Evolutionary conservation across 2,113 vertebrate species (phyloP).

Genomic region (Hemibagrus wyckioides): DNA sequence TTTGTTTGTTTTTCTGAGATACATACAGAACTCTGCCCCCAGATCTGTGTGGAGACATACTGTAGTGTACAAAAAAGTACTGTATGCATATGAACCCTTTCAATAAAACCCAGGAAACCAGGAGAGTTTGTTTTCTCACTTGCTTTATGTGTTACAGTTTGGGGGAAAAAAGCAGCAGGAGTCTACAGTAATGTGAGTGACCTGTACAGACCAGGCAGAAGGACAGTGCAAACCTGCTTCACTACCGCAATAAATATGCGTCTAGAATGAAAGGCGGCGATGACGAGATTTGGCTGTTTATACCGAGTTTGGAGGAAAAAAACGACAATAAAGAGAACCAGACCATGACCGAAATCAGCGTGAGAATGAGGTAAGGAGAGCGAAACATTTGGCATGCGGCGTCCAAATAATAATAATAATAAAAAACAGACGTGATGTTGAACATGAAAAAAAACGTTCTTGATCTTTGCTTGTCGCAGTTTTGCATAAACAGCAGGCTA

Average conservation of each 20-base stretch:
- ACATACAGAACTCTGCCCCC: too few relatives aligned
- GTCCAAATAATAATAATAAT: constrained; percentile 15
- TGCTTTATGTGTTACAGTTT: constrained; percentile 20
- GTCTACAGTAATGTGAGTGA: constrained; percentile 38
- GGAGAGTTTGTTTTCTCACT: constrained; percentile 14
- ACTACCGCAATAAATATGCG: constrained; percentile 50
- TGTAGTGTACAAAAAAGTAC: neutral
- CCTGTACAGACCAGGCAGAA: constrained; percentile 19
- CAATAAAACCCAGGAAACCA: constrained; percentile 6
- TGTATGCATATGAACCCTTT: too few relatives aligned
- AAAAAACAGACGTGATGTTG: constrained; percentile 48
- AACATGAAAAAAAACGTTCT: constrained; percentile 52
- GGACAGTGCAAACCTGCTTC: constrained; percentile 25
- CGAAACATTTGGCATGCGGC: constrained; percentile 85
- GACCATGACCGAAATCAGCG: neutral
- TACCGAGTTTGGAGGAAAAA: neutral
- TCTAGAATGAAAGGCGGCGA: constrained; percentile 29
- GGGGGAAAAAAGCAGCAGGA: constrained; percentile 46
- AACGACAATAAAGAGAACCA: neutral
- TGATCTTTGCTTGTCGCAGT: constrained; percentile 67
- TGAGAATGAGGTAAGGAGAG: constrained; percentile 1
- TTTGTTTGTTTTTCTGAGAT: too few relatives aligned
- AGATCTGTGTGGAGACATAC: neutral
- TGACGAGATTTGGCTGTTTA: constrained; percentile 34
- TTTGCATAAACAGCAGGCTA: constrained; percentile 71